phyloP scores from a whole-genome alignment of 1,140 invertebrate species.

The Plectrocnemia conspersa region DNA sequence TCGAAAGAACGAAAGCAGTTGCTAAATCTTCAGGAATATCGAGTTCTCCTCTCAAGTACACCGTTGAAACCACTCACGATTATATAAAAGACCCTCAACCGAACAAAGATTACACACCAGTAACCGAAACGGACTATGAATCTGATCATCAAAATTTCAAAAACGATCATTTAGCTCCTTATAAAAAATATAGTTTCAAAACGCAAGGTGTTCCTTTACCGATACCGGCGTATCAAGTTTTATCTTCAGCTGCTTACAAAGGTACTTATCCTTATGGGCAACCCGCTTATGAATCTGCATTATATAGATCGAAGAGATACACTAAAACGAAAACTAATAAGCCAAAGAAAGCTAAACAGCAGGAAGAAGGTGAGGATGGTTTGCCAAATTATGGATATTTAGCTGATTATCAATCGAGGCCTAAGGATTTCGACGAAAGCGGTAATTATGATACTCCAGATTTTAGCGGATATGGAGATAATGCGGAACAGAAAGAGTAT shows the following conservation, averaged over 20 bases:
- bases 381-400: slow-evolving; percentile 46
- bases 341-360: slow-evolving; percentile 5
- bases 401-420: slow-evolving; percentile 46
- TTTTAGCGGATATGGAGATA: slow-evolving; percentile 33
- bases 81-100: slow-evolving; percentile 42
- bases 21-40: slow-evolving; percentile 38
- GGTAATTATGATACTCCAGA: slow-evolving; percentile 43
- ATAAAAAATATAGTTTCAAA: slow-evolving; percentile 34
- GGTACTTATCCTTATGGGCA: slow-evolving; percentile 50
- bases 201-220: slow-evolving; percentile 9
- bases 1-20: slow-evolving; percentile 34
- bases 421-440: slow-evolving; percentile 50
- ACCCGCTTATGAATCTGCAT: slow-evolving; percentile 38
- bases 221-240: slow-evolving; percentile 15
- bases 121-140: slow-evolving; percentile 13
- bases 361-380: slow-evolving; percentile 39
- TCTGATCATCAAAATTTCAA: slow-evolving; percentile 6
- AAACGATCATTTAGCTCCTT: slow-evolving; percentile 27
- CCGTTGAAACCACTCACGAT: slow-evolving; percentile 47
- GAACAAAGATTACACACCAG: slow-evolving; percentile 41
- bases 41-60: slow-evolving; percentile 43
- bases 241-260: slow-evolving; percentile 39
- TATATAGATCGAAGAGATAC: slow-evolving; percentile 28
- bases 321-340: slow-evolving; percentile 23
- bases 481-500: slow-evolving; percentile 45